phyloP scores from a whole-genome alignment of 2,113 vertebrate genomes.

The Conger conger region DNA sequence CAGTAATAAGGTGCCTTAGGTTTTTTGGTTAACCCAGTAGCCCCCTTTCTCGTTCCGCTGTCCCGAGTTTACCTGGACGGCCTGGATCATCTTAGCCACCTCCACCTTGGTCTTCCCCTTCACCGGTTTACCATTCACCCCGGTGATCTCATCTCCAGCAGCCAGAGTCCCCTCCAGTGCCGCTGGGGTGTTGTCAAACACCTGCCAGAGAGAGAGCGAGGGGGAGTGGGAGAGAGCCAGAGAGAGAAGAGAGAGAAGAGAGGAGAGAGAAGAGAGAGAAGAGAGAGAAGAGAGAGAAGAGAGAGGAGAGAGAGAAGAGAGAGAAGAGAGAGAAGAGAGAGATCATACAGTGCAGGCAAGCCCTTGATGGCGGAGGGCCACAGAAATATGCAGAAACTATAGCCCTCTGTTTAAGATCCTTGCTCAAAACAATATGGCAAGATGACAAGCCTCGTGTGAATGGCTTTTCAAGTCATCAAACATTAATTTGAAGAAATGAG shows the following conservation, averaged over 20 bases:
- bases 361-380: too few relatives aligned
- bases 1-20: too few relatives aligned
- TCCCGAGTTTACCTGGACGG: conserved; percentile 83
- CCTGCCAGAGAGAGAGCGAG: conserved; percentile 60
- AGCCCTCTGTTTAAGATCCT: too few relatives aligned
- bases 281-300: too few relatives aligned
- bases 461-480: neutral
- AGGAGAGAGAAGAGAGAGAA: too few relatives aligned
- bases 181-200: conserved; percentile 95
- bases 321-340: too few relatives aligned
- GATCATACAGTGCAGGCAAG: too few relatives aligned
- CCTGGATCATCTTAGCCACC: conserved; percentile 98
- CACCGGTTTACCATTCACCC: conserved; percentile 90
- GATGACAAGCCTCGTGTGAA: neutral
- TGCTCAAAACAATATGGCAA: too few relatives aligned
- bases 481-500: neutral
- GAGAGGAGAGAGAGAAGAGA: too few relatives aligned
- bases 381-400: too few relatives aligned
- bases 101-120: conserved; percentile 98
- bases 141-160: conserved; percentile 94
- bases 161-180: conserved; percentile 87
- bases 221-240: neutral
- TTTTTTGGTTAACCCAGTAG: neutral
- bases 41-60: neutral
- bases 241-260: neutral